Evolutionary conservation across 2,888 invertebrate species (phyloP), one percentile per base, ranked within the genome.

Genomic region (Nineta flava): DNA sequence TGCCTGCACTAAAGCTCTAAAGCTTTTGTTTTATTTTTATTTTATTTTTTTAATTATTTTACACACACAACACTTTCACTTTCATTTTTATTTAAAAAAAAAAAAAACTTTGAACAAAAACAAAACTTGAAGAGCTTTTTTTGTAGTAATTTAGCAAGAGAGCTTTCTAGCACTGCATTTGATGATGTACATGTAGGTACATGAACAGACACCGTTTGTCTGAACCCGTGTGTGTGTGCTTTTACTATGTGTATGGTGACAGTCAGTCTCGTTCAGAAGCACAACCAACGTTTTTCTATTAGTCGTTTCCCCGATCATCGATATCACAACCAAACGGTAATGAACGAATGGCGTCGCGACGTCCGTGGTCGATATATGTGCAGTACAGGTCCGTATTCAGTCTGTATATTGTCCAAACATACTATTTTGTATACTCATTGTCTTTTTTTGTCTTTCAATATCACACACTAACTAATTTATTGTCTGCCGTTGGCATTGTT

Each of bases 321-420:
- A 50, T 53, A 53, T 54, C 54, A 53, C 56, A 52, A 54, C 44
- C 50, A 47, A 54, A 52, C 53, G 35, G 45, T 43, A 19, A 41
- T 53, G 51, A 46, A 44, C 45, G 50, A 48, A 46, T 34, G 50
- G 49, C 45, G 38, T 47, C 45, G 49, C 48, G 46, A 17, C 21
- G 41, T 12, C 40, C 50, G 47, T 43, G 31, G 46, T 34, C 52
- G 41, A 48, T 48, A 49, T 47, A 38, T 38, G 15, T 38, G 38
- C 38, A 38, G 9, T 38, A 38, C 38, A 38, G 38, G 38, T n/a
- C 5, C 12, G 38, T n/a, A 38, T 38, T 38, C 12, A 38, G 7
- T 26, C 1, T 5, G 19, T n/a, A 19, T 19, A 19, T 26, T 26
- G 2, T 26, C 7, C 26, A 7, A 26, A n/a, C n/a, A n/a, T n/a